Evolutionary conservation across 2,797 vertebrate genomes (phyloP).

Genomic region (Siniperca scherzeri): DNA sequence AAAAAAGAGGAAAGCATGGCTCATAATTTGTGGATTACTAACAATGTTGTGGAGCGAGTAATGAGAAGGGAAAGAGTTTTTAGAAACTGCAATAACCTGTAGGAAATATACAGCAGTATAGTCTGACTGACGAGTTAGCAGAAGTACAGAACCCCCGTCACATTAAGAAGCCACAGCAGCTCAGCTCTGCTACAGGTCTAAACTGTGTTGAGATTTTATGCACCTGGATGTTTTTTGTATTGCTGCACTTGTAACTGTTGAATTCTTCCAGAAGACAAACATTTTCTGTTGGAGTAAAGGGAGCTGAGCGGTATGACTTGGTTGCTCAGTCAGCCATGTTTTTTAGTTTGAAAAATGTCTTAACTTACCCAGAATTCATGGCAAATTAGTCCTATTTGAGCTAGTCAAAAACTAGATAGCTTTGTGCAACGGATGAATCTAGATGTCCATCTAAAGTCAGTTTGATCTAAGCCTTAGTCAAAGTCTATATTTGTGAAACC

Average conservation of each 20-base stretch:
- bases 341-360: slow-evolving; percentile 12
- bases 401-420: neutral
- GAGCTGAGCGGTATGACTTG: neutral
- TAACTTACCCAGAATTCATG: slow-evolving; percentile 1
- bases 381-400: neutral
- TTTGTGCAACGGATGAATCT: neutral
- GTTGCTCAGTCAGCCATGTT: neutral
- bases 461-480: neutral
- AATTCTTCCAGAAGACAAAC: slow-evolving; percentile 1
- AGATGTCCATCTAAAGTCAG: neutral
- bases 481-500: neutral
- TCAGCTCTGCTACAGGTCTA: neutral
- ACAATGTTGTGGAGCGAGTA: neutral
- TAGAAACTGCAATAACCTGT: neutral
- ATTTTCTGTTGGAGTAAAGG: neutral
- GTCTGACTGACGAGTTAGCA: slow-evolving; percentile 6
- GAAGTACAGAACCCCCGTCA: neutral
- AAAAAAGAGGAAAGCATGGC: neutral
- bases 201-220: neutral
- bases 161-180: slow-evolving; percentile 11
- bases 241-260: neutral
- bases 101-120: neutral
- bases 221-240: neutral
- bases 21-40: slow-evolving; percentile 5
- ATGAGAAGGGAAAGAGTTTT: neutral